phyloP scores from a whole-genome alignment of 2,113 vertebrate genomes.

The Okapia johnstoni region DNA sequence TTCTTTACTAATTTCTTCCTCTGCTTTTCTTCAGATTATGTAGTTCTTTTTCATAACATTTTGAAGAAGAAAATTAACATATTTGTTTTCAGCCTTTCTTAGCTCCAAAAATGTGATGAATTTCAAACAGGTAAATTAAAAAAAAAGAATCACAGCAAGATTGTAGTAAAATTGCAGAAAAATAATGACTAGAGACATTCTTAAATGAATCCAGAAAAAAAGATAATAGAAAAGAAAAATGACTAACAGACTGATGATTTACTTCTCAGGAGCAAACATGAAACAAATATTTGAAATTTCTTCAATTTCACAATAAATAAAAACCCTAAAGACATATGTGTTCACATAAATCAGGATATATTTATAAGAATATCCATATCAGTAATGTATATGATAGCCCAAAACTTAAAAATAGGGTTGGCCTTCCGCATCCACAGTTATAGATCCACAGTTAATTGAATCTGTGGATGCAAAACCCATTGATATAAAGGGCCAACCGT shows the following conservation, averaged over 20 bases:
- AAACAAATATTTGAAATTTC: background rate
- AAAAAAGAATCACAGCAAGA: background rate
- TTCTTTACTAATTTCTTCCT: background rate
- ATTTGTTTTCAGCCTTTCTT: background rate
- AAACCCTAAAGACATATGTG: background rate
- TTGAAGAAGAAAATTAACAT: background rate
- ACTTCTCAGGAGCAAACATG: background rate
- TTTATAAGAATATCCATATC: background rate
- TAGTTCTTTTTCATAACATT: background rate
- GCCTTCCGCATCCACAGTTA: background rate
- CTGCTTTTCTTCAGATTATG: background rate
- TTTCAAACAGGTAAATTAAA: background rate
- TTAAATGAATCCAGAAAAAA: background rate
- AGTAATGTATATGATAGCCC: background rate
- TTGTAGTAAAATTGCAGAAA: background rate
- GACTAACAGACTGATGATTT: background rate
- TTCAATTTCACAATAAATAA: background rate
- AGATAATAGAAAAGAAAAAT: background rate
- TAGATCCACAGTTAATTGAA: background rate
- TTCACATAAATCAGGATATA: background rate
- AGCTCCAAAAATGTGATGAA: background rate
- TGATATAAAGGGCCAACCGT: background rate
- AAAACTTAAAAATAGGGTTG: background rate
- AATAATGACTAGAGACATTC: background rate
- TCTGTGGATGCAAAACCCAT: background rate